Conservation (phyloP, 2,797 vertebrate genomes). For the Neopelma chrysocephalum region DNA sequence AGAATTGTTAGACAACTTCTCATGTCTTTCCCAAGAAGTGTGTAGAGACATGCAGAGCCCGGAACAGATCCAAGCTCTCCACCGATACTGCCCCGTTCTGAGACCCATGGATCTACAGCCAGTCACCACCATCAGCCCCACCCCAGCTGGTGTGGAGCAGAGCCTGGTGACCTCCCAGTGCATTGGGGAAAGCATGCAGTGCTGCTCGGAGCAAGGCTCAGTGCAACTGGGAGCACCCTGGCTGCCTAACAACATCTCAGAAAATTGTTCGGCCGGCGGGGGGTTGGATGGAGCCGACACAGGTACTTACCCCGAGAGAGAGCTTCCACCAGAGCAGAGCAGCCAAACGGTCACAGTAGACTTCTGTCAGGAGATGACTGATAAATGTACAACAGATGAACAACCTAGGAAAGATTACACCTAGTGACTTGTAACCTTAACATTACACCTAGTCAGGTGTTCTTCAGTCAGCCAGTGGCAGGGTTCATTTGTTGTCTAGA, state of each 20-base stretch:
- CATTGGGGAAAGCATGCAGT: constrained; percentile 79
- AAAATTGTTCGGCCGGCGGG: constrained; percentile 74
- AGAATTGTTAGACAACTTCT: constrained; percentile 98
- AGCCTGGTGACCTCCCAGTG: constrained; percentile 81
- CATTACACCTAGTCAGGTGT: constrained; percentile 74
- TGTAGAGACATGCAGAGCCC: constrained; percentile 96
- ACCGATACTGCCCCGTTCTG: constrained; percentile 94
- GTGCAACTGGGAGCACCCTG: constrained; percentile 76
- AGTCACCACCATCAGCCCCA: constrained; percentile 84
- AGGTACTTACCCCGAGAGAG: constrained; percentile 83
- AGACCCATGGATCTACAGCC: constrained; percentile 84
- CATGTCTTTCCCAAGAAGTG: constrained; percentile 97
- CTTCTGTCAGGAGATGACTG: constrained; percentile 99
- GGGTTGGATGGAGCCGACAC: constrained; percentile 77
- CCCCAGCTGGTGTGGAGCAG: constrained; percentile 78
- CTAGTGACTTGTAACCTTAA: constrained; percentile 78
- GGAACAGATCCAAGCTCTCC: constrained; percentile 94
- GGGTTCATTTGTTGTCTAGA: constrained; percentile 83
- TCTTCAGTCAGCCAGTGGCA: constrained; percentile 87
- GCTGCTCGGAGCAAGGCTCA: constrained; percentile 74
- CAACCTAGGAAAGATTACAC: constrained; percentile 95
- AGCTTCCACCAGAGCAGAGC: constrained; percentile 83
- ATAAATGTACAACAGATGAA: constrained; percentile 99
- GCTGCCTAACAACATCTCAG: constrained; percentile 78
- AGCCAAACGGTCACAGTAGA: constrained; percentile 97